Percentiles rank a stretch among this genome's conserved stretches.
Evolutionary conservation across 2,888 invertebrate genomes (phyloP).

Genomic region (Dyspetes luteomarginatus): DNA sequence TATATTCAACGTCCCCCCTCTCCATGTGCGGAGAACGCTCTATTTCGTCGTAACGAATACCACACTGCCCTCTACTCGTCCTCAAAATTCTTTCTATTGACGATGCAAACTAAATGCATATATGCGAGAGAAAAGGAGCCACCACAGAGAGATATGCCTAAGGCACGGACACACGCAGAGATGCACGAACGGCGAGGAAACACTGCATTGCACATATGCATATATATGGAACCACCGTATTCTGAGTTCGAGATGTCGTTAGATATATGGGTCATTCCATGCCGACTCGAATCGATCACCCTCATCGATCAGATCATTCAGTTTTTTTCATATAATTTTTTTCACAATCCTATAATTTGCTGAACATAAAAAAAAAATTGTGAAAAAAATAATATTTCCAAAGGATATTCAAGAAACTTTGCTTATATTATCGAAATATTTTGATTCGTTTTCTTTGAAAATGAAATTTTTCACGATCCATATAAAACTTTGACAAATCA

Average conservation of each 20-base stretch:
- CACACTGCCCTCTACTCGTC: constrained; percentile 38
- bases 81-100: constrained; percentile 48
- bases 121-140: constrained; percentile 69
- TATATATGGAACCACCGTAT: constrained; percentile 17
- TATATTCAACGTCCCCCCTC: no score
- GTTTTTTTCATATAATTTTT: no score
- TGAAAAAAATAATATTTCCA: no score
- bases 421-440: no score
- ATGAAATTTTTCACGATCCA: no score
- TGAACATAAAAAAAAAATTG: no score
- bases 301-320: neutral
- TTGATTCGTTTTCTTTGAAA: no score
- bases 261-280: neutral
- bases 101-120: constrained; percentile 74
- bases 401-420: no score
- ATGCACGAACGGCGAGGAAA: constrained; percentile 13
- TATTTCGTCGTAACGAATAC: constrained; percentile 53
- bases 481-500: no score
- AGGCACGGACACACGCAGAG: constrained; percentile 52
- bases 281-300: neutral
- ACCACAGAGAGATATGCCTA: constrained; percentile 70
- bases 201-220: constrained; percentile 50
- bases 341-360: no score
- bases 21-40: constrained; percentile 19
- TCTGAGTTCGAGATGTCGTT: constrained; percentile 42